Evolutionary conservation across 2,113 vertebrate genomes (phyloP), one percentile per base, ranked within the genome.

Genomic region (Columba janthina): DNA sequence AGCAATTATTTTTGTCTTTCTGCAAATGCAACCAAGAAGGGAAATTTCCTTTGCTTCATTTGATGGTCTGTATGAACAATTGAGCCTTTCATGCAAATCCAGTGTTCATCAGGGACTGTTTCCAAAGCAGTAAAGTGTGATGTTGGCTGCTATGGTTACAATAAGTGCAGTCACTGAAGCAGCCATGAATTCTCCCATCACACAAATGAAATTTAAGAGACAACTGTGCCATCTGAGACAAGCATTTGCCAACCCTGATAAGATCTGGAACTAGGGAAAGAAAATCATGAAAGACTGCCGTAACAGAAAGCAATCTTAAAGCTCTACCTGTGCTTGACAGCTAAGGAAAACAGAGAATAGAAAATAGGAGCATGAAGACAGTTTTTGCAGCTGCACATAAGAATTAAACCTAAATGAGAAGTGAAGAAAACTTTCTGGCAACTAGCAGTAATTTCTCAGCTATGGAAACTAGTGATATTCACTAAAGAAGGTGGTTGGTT

Each of bases 101-200:
- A 50, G 26, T 22, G 46, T 29, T 86, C 85, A 74, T 74, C 8
- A 26, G n/a, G 89, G 36, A 18, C 57, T 26, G 25, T 76, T 94
- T 85, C 54, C 34, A 88, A 73, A 74, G 72, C 51, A 82, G 36
- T 34, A 50, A 31, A 78, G 38, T 89, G 50, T 73, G 74, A 62
- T 57, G 25, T 50, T 83, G 69, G 70, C 87, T 96, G 76, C 85
- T 93, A 85, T 80, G 90, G 66, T 72, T 82, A 93, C 56, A 88
- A 7, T 20, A 93, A 90, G 20, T 28, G 54, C 65, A 91, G 70
- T 38, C 72, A 54, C 54, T 71, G n/a, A 62, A 77, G 38, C 81
- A 93, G 73, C 53, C 53, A 24, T 51, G n/a, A 93, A 58, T 83
- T 61, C 54, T 82, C 34, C 50, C 54, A 53, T 34, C 38, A 67